Conservation (phyloP, 1,140 invertebrate species). For the Aphidius gifuensis region DNA sequence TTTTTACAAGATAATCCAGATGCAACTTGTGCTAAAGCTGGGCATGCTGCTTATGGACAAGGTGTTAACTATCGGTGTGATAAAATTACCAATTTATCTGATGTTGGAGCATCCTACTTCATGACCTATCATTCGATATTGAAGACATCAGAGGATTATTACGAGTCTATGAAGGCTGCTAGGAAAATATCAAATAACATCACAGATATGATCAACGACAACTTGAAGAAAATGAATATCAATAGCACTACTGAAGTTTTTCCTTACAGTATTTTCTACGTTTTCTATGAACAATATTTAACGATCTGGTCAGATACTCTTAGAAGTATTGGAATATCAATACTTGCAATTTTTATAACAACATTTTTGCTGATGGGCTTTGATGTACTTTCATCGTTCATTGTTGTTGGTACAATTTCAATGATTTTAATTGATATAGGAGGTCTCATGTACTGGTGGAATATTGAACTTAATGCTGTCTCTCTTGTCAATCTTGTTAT, state of each 20-base stretch:
- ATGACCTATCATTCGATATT: constrained; percentile 96
- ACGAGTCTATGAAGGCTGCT: constrained; percentile 79
- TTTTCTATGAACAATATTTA: constrained; percentile 99
- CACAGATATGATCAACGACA: constrained; percentile 69
- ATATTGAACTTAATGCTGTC: constrained; percentile 93
- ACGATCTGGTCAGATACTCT: constrained; percentile 93
- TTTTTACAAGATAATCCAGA: constrained; percentile 91
- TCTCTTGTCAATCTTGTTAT: constrained; percentile 98
- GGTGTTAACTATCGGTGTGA: constrained; percentile 63
- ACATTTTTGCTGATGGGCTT: constrained; percentile 93
- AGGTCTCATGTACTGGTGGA: constrained; percentile 96
- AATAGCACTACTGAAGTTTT: constrained; percentile 77
- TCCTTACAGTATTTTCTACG: constrained; percentile 97
- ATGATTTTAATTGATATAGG: constrained; percentile 93
- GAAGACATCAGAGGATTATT: constrained; percentile 89
- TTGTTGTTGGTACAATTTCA: constrained; percentile 86
- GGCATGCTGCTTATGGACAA: constrained; percentile 77
- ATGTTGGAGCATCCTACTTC: constrained; percentile 77
- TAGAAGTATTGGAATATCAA: constrained; percentile 81
- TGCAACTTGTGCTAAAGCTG: constrained; percentile 77
- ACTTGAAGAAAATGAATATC: constrained; percentile 52
- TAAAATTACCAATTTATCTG: constrained; percentile 42
- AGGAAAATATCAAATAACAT: constrained; percentile 79
- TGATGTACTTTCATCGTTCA: constrained; percentile 83
- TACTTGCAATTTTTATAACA: constrained; percentile 89